Conservation (phyloP, 1,140 invertebrate genomes). For the Drosophila funebris region DNA sequence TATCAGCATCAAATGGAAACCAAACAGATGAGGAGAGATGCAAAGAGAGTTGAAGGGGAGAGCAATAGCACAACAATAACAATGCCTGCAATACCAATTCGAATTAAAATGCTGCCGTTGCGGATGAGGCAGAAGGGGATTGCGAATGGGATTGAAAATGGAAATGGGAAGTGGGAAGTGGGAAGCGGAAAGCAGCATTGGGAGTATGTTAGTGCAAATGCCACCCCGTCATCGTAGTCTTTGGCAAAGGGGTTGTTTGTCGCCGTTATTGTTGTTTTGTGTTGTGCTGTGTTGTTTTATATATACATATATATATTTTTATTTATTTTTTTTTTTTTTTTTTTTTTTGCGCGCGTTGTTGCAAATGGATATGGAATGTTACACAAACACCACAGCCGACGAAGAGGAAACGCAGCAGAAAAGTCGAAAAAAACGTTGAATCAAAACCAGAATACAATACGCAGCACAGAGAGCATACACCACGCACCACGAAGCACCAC, state of each 20-base stretch:
- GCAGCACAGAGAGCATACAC: conserved; percentile 34
- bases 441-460: conserved; percentile 40
- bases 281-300: conserved; percentile 11
- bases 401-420: conserved; percentile 37
- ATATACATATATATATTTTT: no score
- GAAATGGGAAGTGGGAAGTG: conserved; percentile 9
- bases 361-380: conserved; percentile 80
- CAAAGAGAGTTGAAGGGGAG: conserved; percentile 30
- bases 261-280: conserved; percentile 24
- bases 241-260: conserved; percentile 66
- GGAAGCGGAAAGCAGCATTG: not conserved
- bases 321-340: conserved; percentile 12
- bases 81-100: conserved; percentile 74
- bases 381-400: conserved; percentile 67
- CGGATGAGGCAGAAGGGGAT: conserved; percentile 30
- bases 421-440: conserved; percentile 48
- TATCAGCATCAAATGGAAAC: conserved; percentile 81
- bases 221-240: conserved; percentile 39
- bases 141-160: conserved; percentile 1
- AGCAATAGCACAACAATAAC: conserved; percentile 63
- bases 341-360: conserved; percentile 49
- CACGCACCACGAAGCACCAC: conserved; percentile 8
- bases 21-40: conserved; percentile 50
- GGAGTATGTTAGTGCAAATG: conserved; percentile 27
- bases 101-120: conserved; percentile 77